Conservation (phyloP, 2,797 vertebrate species). For the Thunnus albacares region DNA sequence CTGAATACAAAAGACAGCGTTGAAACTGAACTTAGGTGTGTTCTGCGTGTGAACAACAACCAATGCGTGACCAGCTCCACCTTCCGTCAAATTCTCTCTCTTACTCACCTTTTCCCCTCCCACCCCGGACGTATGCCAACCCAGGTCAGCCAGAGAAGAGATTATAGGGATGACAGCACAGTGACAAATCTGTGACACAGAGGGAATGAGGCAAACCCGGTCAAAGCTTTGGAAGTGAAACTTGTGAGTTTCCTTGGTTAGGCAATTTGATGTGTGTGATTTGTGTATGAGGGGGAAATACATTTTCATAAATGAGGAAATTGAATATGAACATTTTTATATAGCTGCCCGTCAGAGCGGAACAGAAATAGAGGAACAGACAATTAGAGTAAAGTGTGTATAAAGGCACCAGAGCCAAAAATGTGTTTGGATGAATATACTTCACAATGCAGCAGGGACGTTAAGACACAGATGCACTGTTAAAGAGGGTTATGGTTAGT, state of each 20-base stretch:
- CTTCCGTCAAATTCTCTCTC: slow-evolving; percentile 23
- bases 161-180: slow-evolving; percentile 34
- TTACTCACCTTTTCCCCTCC: slow-evolving; percentile 47
- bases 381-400: neutral
- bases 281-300: neutral
- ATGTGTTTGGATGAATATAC: slow-evolving; percentile 4
- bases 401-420: slow-evolving; percentile 2
- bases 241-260: slow-evolving; percentile 23
- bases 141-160: slow-evolving; percentile 44
- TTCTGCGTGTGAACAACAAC: slow-evolving; percentile 30
- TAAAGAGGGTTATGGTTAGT: slow-evolving; percentile 28
- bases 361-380: neutral
- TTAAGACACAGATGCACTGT: slow-evolving; percentile 25
- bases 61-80: slow-evolving; percentile 26
- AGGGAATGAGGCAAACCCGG: slow-evolving; percentile 25
- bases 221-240: slow-evolving; percentile 21
- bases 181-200: slow-evolving; percentile 50
- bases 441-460: slow-evolving; percentile 1
- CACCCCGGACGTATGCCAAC: slow-evolving; percentile 1
- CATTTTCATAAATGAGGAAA: slow-evolving; percentile 37
- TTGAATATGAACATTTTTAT: neutral
- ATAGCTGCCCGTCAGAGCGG: slow-evolving; percentile 11
- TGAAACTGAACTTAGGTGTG: slow-evolving; percentile 44
- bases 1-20: slow-evolving; percentile 44
- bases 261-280: slow-evolving; percentile 18